Base-by-base conservation (phyloP, 2,113 vertebrate genomes). In the Callaeas wilsoni region DNA sequence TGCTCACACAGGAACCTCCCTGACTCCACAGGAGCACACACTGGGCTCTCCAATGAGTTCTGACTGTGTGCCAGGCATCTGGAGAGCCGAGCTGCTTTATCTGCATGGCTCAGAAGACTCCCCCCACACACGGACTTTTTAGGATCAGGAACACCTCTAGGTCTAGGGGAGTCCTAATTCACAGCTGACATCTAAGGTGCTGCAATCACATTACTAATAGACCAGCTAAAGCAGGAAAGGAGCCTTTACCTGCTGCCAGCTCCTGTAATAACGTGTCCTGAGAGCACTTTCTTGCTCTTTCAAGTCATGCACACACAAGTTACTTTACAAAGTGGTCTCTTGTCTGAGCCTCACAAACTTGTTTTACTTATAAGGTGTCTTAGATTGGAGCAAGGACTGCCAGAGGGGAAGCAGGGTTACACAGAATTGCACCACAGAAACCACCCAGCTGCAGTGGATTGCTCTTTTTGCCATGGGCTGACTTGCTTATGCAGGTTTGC, bases 381-480 rank as follows among this genome's bases (percentile, higher is more conserved):
- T 81, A 96, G 96, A 94, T 97, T 94, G 86, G 69, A 96, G 90
- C 89, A 79, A 87, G 93, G 85, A 97, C 74, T 92, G 97, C 97
- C 97, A 97, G 96, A 97, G 95, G 96, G 97, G 88, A 96, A 94
- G 87, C 94, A 92, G 89, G 7, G 47, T 94, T 95, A 84, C 75
- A 75, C 13, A 35, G 89, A 85, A 92, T 97, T 97, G 96, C 97
- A 96, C 93, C 96, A 97, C 91, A 96, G 96, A 97, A 97, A 97
- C 96, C 97, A 97, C 97, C 97, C 96, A 96, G 77, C 91, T 92
- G 95, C 96, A 92, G 93, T 89, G 93, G 87, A 95, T 96, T 96
- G 94, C 97, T 95, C 93, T 92, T 96, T 94, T 97, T 89, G 96
- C 96, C 93, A 96, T 12, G 85, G 97, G 94, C 95, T 86, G 93